These are phyloP conservation scores for Cyclophora punctaria DNA, from an alignment of 2,888 invertebrate species.

Conservation along the genomic window DNA sequence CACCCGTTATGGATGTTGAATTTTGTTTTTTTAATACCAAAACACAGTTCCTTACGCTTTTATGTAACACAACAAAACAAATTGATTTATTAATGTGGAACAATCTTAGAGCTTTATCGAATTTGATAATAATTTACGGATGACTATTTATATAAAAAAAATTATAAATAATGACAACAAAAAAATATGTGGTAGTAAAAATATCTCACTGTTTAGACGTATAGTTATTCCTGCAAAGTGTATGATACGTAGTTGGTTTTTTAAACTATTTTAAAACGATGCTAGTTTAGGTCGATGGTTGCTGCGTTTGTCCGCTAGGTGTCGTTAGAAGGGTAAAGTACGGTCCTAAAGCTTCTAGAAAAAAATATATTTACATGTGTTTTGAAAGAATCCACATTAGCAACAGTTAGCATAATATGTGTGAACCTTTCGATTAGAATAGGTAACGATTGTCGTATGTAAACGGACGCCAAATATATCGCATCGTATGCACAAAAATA, in stretches of 20 bases:
- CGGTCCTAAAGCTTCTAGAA: constrained; percentile 64
- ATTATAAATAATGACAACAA: constrained; percentile 27
- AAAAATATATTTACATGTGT: constrained; percentile 56
- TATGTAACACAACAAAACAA: constrained; percentile 6
- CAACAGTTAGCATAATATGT: constrained; percentile 58
- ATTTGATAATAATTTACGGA: constrained; percentile 74
- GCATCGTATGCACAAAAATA: constrained; percentile 58
- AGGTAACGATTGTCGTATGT: too few species aligned
- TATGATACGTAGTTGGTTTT: constrained; percentile 55
- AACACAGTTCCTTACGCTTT: constrained; percentile 6
- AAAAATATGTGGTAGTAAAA: constrained; percentile 27
- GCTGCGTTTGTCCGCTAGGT: constrained; percentile 39
- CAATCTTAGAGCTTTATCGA: constrained; percentile 75
- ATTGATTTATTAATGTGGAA: constrained; percentile 67
- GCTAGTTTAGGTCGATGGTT: constrained; percentile 55
- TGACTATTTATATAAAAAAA: constrained; percentile 59
- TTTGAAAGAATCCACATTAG: constrained; percentile 51
- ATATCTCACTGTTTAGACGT: constrained; percentile 50
- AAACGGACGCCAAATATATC: constrained; percentile 24
- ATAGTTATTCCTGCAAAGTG: constrained; percentile 53
- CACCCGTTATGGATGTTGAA: too few species aligned
- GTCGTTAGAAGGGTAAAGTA: constrained; percentile 39
- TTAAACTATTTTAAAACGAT: constrained; percentile 62
- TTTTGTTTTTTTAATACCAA: too few species aligned
- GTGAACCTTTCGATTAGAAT: constrained; percentile 37